phyloP scores from a whole-genome alignment of 64 coral and sea anemone genomes.

The Astreopora myriophthalma region DNA sequence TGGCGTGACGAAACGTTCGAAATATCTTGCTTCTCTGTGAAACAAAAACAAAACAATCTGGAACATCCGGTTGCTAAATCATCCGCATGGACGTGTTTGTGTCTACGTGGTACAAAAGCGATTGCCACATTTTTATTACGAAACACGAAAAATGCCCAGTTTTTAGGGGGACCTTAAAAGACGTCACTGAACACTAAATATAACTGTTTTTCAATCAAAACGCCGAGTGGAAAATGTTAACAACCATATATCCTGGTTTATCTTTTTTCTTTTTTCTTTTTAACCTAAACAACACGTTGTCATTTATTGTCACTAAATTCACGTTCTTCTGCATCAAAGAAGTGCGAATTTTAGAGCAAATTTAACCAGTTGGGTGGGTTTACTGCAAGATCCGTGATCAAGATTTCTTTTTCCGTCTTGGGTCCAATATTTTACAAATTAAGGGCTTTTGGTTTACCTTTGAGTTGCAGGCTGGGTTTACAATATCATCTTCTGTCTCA shows the following conservation, averaged over 20 bases:
- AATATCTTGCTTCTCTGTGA: background rate
- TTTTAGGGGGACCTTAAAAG: background rate
- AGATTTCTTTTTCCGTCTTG: background rate
- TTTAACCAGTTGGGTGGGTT: background rate
- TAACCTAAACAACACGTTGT: too few relatives aligned
- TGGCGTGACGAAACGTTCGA: background rate
- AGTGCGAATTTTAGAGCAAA: background rate
- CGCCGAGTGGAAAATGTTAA: background rate
- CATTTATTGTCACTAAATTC: too few relatives aligned
- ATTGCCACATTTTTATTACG: background rate
- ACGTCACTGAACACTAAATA: background rate
- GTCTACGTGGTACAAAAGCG: background rate
- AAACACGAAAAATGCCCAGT: background rate
- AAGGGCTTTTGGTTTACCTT: conserved; percentile 10
- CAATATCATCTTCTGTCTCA: background rate
- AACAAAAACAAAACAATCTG: background rate
- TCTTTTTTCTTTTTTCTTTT: too few relatives aligned
- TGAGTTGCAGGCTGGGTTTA: background rate
- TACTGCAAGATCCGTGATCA: background rate
- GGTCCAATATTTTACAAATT: conserved; percentile 12
- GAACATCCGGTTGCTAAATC: background rate
- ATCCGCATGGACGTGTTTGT: background rate
- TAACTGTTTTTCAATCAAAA: background rate
- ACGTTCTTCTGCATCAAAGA: too few relatives aligned
- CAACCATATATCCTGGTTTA: too few relatives aligned